phyloP scores from a whole-genome alignment of 2,797 vertebrate species.

The Bradypus variegatus region DNA sequence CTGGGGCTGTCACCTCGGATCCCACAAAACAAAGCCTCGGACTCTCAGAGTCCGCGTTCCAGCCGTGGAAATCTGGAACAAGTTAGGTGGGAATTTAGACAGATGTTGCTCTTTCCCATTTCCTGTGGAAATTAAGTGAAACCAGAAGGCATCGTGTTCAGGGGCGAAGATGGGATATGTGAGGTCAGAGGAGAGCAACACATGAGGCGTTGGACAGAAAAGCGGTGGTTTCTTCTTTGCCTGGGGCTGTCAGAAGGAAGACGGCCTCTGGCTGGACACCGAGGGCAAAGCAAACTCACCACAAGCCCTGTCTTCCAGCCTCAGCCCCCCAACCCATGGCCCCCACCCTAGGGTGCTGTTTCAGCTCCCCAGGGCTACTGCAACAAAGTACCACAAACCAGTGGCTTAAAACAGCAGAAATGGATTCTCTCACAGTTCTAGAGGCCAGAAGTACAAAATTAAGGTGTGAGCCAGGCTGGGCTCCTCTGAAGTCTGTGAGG shows the following conservation, averaged over 20 bases:
- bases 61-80: constrained; percentile 49
- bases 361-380: no score
- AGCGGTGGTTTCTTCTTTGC: constrained; percentile 28
- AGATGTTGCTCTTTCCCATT: constrained; percentile 45
- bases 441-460: no score
- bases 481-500: no score
- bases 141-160: constrained; percentile 24
- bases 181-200: constrained; percentile 38
- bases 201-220: not conserved
- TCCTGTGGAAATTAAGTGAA: constrained; percentile 55
- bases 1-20: constrained; percentile 16
- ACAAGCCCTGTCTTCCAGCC: not conserved
- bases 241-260: not conserved
- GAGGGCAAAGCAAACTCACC: not conserved
- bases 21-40: not conserved
- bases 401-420: no score
- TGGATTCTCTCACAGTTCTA: no score
- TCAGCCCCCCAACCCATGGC: not conserved
- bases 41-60: not conserved
- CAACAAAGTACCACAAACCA: no score
- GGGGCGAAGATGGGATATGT: constrained; percentile 1
- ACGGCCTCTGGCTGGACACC: not conserved
- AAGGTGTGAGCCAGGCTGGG: no score
- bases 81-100: constrained; percentile 26
- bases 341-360: no score